Conservation (phyloP, 2,888 invertebrate genomes). For the Hirtodrosophila duncani region DNA sequence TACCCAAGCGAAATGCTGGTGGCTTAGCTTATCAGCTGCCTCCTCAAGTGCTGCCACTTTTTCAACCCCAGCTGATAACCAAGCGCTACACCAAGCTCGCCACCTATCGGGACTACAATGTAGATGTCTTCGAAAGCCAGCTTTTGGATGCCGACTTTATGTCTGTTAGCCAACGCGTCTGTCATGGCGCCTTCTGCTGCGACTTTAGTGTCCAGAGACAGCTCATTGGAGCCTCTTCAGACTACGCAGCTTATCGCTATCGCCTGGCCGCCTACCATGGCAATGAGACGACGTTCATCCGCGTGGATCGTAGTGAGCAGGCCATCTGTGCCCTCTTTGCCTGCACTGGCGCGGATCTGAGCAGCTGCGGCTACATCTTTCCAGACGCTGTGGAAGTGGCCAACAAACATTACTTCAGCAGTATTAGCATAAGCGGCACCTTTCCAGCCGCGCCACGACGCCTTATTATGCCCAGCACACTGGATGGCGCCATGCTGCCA, state of each 20-base stretch:
- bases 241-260: slow-evolving; percentile 66
- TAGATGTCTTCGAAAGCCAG: slow-evolving; percentile 60
- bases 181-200: slow-evolving; percentile 74
- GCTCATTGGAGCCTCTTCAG: slow-evolving; percentile 6
- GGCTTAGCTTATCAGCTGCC: slow-evolving; percentile 19
- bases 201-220: slow-evolving; percentile 51
- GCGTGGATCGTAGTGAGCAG: slow-evolving; percentile 78
- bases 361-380: slow-evolving; percentile 77
- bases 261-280: slow-evolving; percentile 67
- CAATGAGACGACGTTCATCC: slow-evolving; percentile 56
- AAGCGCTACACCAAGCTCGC: slow-evolving; percentile 47
- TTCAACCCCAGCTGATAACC: slow-evolving; percentile 44
- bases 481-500: slow-evolving; percentile 66
- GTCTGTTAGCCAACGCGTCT: slow-evolving; percentile 9
- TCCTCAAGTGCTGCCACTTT: slow-evolving; percentile 25
- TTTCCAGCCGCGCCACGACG: slow-evolving; percentile 57
- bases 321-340: slow-evolving; percentile 79
- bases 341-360: slow-evolving; percentile 75
- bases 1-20: slow-evolving; percentile 54
- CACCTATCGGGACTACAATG: slow-evolving; percentile 66
- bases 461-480: slow-evolving; percentile 70
- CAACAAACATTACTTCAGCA: slow-evolving; percentile 60
- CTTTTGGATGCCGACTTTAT: slow-evolving; percentile 42
- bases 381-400: slow-evolving; percentile 35
- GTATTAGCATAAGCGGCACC: slow-evolving; percentile 57